Conservation (phyloP, 23 tunicate species). For the Trididemnum nubilum region DNA sequence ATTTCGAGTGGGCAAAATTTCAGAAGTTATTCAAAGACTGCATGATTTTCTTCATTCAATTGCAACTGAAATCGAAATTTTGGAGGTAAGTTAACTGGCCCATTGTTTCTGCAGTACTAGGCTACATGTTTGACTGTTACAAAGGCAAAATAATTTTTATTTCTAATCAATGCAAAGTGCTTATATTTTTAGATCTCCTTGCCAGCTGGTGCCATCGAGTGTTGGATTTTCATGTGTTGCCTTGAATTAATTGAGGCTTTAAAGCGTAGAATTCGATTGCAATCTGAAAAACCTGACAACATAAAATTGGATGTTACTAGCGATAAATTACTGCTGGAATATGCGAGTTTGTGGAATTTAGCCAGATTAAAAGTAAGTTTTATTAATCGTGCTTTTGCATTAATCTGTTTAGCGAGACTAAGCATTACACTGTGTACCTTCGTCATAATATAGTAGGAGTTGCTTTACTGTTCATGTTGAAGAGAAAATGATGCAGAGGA, state of each 20-base stretch:
- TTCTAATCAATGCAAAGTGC: no score
- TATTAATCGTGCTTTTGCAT: no score
- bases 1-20: slow-evolving; percentile 49
- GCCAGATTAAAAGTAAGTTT: slow-evolving; percentile 66
- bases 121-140: not conserved
- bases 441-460: no score
- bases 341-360: slow-evolving; percentile 82
- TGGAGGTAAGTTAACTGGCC: slow-evolving; percentile 63
- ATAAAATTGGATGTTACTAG: slow-evolving; percentile 13
- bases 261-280: not conserved
- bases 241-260: slow-evolving; percentile 71
- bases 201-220: slow-evolving; percentile 69
- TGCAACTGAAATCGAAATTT: slow-evolving; percentile 65
- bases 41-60: slow-evolving; percentile 79
- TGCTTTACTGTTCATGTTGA: no score
- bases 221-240: slow-evolving; percentile 91
- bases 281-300: not conserved
- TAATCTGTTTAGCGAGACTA: no score
- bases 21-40: slow-evolving; percentile 59
- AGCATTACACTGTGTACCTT: no score
- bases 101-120: no score
- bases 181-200: slow-evolving; percentile 56
- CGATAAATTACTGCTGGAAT: slow-evolving; percentile 66
- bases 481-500: no score
- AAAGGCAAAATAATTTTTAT: not conserved